Conservation (phyloP, 2,113 vertebrate genomes). For the Sinocyclocheilus rhinocerous region DNA sequence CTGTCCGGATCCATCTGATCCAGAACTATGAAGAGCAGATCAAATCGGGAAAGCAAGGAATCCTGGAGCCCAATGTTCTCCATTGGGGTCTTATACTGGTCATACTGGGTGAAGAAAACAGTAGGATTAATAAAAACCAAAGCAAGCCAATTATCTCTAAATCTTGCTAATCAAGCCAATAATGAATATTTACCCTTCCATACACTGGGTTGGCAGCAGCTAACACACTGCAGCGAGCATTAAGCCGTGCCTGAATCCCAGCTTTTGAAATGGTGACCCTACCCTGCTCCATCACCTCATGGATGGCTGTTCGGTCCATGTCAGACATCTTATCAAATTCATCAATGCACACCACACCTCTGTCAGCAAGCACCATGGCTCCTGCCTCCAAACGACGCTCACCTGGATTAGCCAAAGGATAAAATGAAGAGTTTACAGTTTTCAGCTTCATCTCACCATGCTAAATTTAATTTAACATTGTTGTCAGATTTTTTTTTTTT, state of each 20-base stretch:
- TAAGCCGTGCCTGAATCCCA: slow-evolving; percentile 67
- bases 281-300: slow-evolving; percentile 68
- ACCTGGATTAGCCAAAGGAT: not conserved
- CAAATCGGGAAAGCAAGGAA: slow-evolving; percentile 66
- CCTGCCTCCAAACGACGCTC: slow-evolving; percentile 54
- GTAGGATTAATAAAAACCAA: not conserved
- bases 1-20: slow-evolving; percentile 66
- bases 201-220: slow-evolving; percentile 68
- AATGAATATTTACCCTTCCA: slow-evolving; percentile 53
- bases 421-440: not conserved
- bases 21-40: slow-evolving; percentile 67
- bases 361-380: slow-evolving; percentile 61
- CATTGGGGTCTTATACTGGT: slow-evolving; percentile 64
- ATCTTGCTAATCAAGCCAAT: not conserved
- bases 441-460: not conserved
- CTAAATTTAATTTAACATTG: not conserved
- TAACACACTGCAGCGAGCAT: slow-evolving; percentile 70
- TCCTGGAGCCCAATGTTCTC: slow-evolving; percentile 68
- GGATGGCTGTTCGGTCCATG: slow-evolving; percentile 59
- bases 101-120: slow-evolving; percentile 44
- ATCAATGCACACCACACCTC: slow-evolving; percentile 59
- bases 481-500: not conserved
- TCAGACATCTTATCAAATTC: slow-evolving; percentile 71
- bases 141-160: not conserved
- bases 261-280: slow-evolving; percentile 69